Base-by-base conservation (phyloP, 2,888 invertebrate species). In the Lathronympha strigana region DNA sequence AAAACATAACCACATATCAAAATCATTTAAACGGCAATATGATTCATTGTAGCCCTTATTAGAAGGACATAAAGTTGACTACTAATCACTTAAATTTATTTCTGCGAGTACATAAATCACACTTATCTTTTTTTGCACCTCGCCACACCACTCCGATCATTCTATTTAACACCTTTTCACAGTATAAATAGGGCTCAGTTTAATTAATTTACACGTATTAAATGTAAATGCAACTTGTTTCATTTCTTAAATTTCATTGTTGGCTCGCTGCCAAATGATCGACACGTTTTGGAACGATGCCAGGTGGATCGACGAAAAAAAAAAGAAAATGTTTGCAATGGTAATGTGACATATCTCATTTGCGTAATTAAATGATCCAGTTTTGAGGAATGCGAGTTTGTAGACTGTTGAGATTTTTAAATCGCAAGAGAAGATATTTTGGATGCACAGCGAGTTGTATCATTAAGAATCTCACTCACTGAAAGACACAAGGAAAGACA, bases 181-280 rank as follows among this genome's bases (percentile, higher is more conserved):
- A 11, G 19, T 11, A 1, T 8, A n/a, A 43, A 49, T 11, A 21
- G 25, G 19, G n/a, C 31, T 53, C 31, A 36, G 25, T 31, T 51
- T 55, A 45, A 19, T 33, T 33, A 17, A 19, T 51, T n/a, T n/a
- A 58, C 50, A 45, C 21, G 31, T 63, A 36, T 36, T 55, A 40
- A 55, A 6, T 55, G 60, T 36, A 64, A 40, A 62, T 61, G 47
- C 36, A 45, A 81, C 82, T 82, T 81, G 83, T 85, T 83, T 83
- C 82, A 83, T 84, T 84, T 83, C 85, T 84, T 82, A 77, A 84
- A 79, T 82, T 82, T 79, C 73, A 75, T 73, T 69, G 13, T 76
- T 88, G 89, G 89, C 82, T 66, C 17, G 8, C 38, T 68, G 82
- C 87, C 89, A 88, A 86, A 87, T 87, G 84, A 88, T 89, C 83